Evolutionary conservation across 2,797 vertebrate genomes (phyloP).

Genomic region (Pagetopsis macropterus): DNA sequence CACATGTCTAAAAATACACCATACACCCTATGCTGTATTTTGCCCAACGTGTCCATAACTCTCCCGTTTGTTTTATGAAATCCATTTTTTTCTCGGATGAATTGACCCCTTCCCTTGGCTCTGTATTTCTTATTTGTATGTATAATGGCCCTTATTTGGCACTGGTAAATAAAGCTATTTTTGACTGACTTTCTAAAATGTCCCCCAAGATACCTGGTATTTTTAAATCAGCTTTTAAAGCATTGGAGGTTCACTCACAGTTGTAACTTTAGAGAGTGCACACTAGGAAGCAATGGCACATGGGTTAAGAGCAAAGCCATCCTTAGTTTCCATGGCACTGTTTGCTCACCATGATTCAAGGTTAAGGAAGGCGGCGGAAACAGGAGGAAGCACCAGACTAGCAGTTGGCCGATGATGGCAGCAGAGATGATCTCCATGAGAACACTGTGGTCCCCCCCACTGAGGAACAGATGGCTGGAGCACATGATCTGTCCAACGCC

Average conservation of each 20-base stretch:
- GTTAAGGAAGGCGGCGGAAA: not conserved
- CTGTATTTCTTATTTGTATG: too few relatives aligned
- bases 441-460: slow-evolving; percentile 35
- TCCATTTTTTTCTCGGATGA: too few relatives aligned
- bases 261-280: not conserved
- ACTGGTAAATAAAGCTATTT: too few relatives aligned
- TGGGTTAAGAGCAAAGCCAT: slow-evolving; percentile 17
- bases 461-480: slow-evolving; percentile 66
- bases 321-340: slow-evolving; percentile 21
- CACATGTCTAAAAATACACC: too few relatives aligned
- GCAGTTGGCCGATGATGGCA: slow-evolving; percentile 52
- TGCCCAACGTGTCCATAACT: too few relatives aligned
- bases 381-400: slow-evolving; percentile 36
- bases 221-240: too few relatives aligned
- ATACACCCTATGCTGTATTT: too few relatives aligned
- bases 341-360: slow-evolving; percentile 25
- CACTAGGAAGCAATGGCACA: slow-evolving; percentile 7
- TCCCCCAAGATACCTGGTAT: too few relatives aligned
- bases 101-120: too few relatives aligned
- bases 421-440: slow-evolving; percentile 50
- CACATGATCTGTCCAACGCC: slow-evolving; percentile 62
- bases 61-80: too few relatives aligned
- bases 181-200: not conserved
- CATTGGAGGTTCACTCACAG: not conserved
- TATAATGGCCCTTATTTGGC: not conserved